These are phyloP conservation scores for Trachelus iudaicus DNA, from an alignment of 2,888 invertebrate genomes.

Conservation along the genomic window DNA sequence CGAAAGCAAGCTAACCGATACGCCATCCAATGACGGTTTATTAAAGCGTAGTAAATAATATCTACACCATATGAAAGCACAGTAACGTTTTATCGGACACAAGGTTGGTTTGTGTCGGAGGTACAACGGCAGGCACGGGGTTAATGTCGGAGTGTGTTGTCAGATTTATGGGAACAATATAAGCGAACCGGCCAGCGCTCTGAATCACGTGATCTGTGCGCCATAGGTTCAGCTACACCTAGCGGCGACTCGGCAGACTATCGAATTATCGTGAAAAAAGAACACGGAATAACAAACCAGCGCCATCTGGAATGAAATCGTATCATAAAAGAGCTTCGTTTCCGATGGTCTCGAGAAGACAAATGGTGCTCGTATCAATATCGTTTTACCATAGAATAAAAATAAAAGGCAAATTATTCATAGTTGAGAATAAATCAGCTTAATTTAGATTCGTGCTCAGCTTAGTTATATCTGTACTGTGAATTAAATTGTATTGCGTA, in stretches of 20 bases:
- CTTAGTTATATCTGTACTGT: neutral
- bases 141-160: slow-evolving; percentile 48
- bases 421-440: neutral
- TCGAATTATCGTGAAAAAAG: neutral
- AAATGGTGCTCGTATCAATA: neutral
- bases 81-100: slow-evolving; percentile 20
- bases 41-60: slow-evolving; percentile 42
- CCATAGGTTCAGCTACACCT: neutral
- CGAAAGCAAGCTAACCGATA: neutral
- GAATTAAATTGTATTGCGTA: neutral
- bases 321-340: neutral
- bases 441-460: neutral
- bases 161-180: slow-evolving; percentile 61
- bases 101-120: slow-evolving; percentile 36
- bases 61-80: slow-evolving; percentile 26
- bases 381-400: neutral
- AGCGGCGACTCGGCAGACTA: neutral
- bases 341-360: neutral
- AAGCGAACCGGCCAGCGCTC: slow-evolving; percentile 40
- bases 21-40: slow-evolving; percentile 19
- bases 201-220: slow-evolving; percentile 33
- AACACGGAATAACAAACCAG: neutral
- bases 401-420: neutral
- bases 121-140: slow-evolving; percentile 41
- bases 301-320: neutral